Percentiles rank a stretch among this genome's conserved stretches.
These are phyloP conservation scores for Eulemur rubriventer DNA, from an alignment of 2,797 vertebrate genomes.

Conservation along the genomic window DNA sequence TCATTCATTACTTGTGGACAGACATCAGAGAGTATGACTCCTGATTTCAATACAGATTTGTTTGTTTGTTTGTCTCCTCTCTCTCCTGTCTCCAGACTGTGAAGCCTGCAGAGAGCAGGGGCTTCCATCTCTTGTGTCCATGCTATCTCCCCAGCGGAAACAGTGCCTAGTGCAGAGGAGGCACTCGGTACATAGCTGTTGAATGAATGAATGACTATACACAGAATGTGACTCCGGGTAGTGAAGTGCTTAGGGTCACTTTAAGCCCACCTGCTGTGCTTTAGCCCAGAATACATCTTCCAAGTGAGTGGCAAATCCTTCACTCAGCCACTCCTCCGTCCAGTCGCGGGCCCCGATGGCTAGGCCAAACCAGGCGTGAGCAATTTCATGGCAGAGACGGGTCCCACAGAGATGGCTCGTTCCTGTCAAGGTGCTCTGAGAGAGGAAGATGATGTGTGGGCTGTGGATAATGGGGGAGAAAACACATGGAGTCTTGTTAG, in stretches of 20 bases:
- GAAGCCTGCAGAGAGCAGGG: background rate
- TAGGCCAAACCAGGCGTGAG: slow-evolving; percentile 98
- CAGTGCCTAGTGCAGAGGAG: no score
- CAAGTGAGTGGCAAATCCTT: slow-evolving; percentile 97
- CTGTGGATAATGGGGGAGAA: slow-evolving; percentile 84
- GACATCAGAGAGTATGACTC: background rate
- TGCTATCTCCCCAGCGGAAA: background rate
- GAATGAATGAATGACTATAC: background rate
- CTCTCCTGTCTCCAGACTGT: background rate
- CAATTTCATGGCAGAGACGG: slow-evolving; percentile 96
- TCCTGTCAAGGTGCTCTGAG: slow-evolving; percentile 91
- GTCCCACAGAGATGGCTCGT: slow-evolving; percentile 90
- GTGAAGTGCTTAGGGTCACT: background rate
- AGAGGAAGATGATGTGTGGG: slow-evolving; percentile 97
- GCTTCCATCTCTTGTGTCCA: background rate
- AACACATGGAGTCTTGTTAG: slow-evolving; percentile 67
- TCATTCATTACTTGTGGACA: background rate
- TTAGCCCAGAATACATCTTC: slow-evolving; percentile 95
- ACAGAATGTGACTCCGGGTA: background rate
- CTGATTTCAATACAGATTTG: background rate
- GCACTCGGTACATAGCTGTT: background rate
- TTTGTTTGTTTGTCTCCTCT: background rate
- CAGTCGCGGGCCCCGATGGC: slow-evolving; percentile 96
- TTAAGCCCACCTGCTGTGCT: slow-evolving; percentile 90
- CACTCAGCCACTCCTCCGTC: slow-evolving; percentile 99